phyloP scores from a whole-genome alignment of 92 coral and sea anemone genomes.

The Galaxea fascicularis region DNA sequence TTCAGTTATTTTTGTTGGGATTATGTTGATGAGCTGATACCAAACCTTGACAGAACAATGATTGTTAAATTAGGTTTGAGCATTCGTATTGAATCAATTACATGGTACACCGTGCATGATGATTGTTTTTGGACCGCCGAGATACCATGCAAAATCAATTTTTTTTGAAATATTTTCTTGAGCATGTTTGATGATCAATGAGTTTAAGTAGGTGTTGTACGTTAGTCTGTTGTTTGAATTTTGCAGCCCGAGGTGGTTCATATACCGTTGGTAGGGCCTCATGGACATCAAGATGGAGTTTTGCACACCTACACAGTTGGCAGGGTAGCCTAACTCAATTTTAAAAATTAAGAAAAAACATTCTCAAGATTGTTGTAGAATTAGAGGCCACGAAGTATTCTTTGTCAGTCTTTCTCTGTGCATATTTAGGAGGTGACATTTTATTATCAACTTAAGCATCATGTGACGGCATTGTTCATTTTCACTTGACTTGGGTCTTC shows the following conservation, averaged over 20 bases:
- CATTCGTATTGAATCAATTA: too few relatives aligned
- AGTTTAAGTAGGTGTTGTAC: constrained; percentile 33
- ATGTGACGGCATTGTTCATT: neutral
- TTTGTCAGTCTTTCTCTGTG: neutral
- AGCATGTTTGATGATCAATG: neutral
- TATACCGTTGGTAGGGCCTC: constrained; percentile 48
- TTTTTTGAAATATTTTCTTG: neutral
- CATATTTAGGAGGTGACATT: neutral
- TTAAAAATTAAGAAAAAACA: neutral
- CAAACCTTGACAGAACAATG: too few relatives aligned
- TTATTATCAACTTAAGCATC: constrained; percentile 12
- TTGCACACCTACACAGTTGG: constrained; percentile 40
- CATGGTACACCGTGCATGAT: neutral
- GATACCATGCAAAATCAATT: neutral
- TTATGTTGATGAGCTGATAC: too few relatives aligned
- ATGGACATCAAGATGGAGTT: constrained; percentile 49
- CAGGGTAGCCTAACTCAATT: constrained; percentile 57
- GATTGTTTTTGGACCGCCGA: neutral
- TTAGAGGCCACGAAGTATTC: constrained; percentile 5
- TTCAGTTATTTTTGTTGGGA: too few relatives aligned
- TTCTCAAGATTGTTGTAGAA: neutral
- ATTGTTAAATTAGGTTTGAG: too few relatives aligned
- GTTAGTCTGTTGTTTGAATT: constrained; percentile 55
- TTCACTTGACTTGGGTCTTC: neutral
- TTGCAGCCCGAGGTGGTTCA: constrained; percentile 41